Base-by-base conservation (phyloP, 2,113 vertebrate genomes). In the Rissa tridactyla region DNA sequence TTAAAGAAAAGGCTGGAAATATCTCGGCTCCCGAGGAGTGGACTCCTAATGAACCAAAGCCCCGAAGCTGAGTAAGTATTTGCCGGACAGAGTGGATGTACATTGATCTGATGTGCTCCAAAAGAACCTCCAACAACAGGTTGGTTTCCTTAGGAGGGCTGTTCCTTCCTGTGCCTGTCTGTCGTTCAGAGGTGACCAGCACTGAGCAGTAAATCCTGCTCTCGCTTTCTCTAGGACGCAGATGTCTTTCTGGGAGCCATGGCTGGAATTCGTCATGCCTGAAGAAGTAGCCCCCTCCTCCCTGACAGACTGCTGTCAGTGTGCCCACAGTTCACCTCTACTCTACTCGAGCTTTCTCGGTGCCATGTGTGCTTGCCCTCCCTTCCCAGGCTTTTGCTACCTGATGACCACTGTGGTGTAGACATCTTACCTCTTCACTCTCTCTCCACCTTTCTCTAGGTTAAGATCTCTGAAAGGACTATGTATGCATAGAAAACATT, bases 1-100 rank as follows among this genome's bases (percentile, higher is more conserved):
- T 92, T 34, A 36, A 66, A 77, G 47, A 27, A 64, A 86, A 71
- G 47, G 57, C 7, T 68, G 34, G 16, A 65, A 82, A 38, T 66
- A 47, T 10, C 30, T 40, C 2, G 0, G n/a, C 42, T 71, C 49
- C 62, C 36, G 2, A 0, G 4, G 61, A n/a, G 12, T 26, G 57
- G 38, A 36, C 14, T 71, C 47, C 3, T 4, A 11, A 34, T n/a
- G n/a, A 79, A 71, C 38, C 32, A 64, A 62, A 9, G 3, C 20
- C 42, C 54, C 7, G 40, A 76, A 90, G 46, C 42, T 11, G 13
- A 34, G 17, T 27, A 78, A 58, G 2, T 64, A 15, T 61, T 85
- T 75, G 42, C 23, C 25, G 47, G 44, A 13, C 17, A 75, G 47
- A 75, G 27, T 1, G 1, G 65, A 42, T n/a, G 13, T 38, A 2